Base-by-base conservation (phyloP, 2,113 vertebrate species). In the Odobenus rosmarus region DNA sequence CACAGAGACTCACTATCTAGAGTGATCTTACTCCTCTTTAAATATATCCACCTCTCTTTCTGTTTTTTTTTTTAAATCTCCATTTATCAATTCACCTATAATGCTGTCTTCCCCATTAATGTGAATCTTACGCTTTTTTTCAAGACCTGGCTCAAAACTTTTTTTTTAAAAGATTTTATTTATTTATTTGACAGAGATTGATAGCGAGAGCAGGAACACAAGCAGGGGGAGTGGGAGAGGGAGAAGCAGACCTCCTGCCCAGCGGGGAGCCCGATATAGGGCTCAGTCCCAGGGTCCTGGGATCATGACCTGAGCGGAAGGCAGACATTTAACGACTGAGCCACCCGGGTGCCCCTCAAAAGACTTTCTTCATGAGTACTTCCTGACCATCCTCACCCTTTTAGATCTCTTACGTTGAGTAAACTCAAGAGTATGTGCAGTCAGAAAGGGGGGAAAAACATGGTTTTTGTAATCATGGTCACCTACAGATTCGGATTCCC, bases 401-500 rank as follows among this genome's bases (percentile, higher is more conserved):
- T 28, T 4, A 90, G 39, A n/a, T 59, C 31, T 89, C 23, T 81
- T 39, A 4, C 18, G 24, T 33, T 90, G 64, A 90, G 53, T 46
- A 4, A 92, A 42, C 23, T 72, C 55, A 92, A 92, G 26, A 93
- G 57, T 80, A 31, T 28, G 55, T 64, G 16, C 33, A 74, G 9
- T 80, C 46, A 72, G n/a, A 3, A 64, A 74, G 31, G 46, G 53
- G n/a, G 12, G 18, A 8, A 7, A 46, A 77, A 62, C n/a, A 46
- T 77, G 18, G 46, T n/a, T 95, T 95, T 91, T 88, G 55, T 90
- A 72, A 16, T 93, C 42, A 59, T 13, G 3, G n/a, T 83, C 89
- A 69, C 36, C 16, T 74, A 18, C 71, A 83, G 55, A 51, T 88
- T 92, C 21, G 89, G 23, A 74, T 90, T 95, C 31, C n/a, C 57